Percentiles rank a stretch among this genome's conserved stretches.
phyloP scores from a whole-genome alignment of 2,797 vertebrate species.

The Sebastes minor region DNA sequence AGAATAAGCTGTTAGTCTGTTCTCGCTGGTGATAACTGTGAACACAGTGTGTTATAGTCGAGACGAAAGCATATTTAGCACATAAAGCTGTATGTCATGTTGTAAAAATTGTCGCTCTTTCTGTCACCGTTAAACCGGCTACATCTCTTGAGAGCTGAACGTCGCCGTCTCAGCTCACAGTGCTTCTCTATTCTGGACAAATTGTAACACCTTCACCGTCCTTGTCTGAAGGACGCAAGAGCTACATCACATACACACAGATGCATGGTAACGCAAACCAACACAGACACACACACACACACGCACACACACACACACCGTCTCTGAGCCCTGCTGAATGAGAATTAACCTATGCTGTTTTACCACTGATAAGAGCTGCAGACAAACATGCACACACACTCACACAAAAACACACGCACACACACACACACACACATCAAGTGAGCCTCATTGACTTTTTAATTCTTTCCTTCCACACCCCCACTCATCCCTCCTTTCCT shows the following conservation, averaged over 20 bases:
- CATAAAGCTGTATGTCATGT: background rate
- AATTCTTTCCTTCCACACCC: constrained; percentile 11
- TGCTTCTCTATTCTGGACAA: constrained; percentile 20
- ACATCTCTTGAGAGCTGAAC: background rate
- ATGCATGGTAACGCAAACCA: background rate
- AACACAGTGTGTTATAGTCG: background rate
- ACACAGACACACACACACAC: constrained; percentile 21
- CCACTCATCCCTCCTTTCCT: constrained; percentile 14
- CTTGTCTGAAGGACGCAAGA: constrained; percentile 69
- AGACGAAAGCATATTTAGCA: constrained; percentile 23
- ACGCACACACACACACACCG: constrained; percentile 12
- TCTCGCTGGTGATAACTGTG: background rate
- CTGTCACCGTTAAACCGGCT: background rate
- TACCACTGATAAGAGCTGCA: constrained; percentile 59
- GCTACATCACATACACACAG: constrained; percentile 19
- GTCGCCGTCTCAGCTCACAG: background rate
- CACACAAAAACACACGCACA: constrained; percentile 5
- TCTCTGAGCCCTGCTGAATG: constrained; percentile 50
- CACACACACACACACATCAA: constrained; percentile 19
- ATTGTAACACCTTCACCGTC: constrained; percentile 49
- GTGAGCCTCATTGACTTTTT: too few relatives aligned
- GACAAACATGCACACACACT: constrained; percentile 37
- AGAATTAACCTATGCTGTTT: constrained; percentile 69
- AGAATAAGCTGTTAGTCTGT: constrained; percentile 7
- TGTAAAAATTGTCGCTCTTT: background rate